Conservation (phyloP, 2,888 invertebrate species). For the Bombylius major region DNA sequence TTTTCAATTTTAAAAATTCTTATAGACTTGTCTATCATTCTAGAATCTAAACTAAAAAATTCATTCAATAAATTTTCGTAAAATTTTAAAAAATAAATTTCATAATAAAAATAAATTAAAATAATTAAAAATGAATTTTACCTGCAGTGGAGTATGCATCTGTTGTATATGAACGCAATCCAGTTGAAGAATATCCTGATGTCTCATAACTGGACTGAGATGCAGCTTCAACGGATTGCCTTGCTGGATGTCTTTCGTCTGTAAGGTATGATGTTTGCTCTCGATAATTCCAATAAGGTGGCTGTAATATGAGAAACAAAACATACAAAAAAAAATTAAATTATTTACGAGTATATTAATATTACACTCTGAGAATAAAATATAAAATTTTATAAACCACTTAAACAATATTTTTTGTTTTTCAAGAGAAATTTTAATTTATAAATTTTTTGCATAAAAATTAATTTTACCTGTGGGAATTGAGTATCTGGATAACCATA, state of each 20-base stretch:
- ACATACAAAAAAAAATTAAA: neutral
- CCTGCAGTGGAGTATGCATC: slow-evolving; percentile 37
- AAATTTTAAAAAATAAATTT: too few species aligned
- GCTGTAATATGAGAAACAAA: slow-evolving; percentile 3
- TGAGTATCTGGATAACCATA: slow-evolving; percentile 36
- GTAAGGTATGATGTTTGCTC: slow-evolving; percentile 29
- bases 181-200: slow-evolving; percentile 32
- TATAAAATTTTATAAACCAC: too few species aligned
- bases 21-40: too few species aligned
- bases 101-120: too few species aligned
- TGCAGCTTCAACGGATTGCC: slow-evolving; percentile 36
- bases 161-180: slow-evolving; percentile 32
- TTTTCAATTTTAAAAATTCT: too few species aligned
- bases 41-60: too few species aligned
- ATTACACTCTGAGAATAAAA: too few species aligned
- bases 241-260: slow-evolving; percentile 34
- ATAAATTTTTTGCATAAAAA: too few species aligned
- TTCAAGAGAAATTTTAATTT: too few species aligned
- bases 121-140: slow-evolving; percentile 13
- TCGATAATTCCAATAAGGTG: slow-evolving; percentile 35
- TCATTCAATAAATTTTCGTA: too few species aligned
- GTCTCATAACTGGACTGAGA: slow-evolving; percentile 37
- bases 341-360: too few species aligned
- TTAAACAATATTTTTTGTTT: too few species aligned
- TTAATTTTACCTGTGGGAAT: slow-evolving; percentile 32